These are phyloP conservation scores for Arrhopalites spinosus DNA, from an alignment of 2,888 invertebrate species.

Conservation along the genomic window DNA sequence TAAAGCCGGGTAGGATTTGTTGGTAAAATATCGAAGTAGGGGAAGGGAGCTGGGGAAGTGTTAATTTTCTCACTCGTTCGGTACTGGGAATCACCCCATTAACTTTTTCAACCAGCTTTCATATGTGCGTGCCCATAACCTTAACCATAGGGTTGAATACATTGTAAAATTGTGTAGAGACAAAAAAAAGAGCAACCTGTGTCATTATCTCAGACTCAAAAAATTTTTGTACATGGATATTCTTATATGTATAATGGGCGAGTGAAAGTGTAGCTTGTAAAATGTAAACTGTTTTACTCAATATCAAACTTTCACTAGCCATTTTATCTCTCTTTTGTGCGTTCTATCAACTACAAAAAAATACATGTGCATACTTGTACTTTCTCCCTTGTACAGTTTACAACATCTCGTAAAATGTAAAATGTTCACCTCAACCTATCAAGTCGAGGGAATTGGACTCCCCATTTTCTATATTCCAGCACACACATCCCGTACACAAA, in stretches of 20 bases:
- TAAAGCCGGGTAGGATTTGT: slow-evolving; percentile 36
- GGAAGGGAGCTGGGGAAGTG: slow-evolving; percentile 33
- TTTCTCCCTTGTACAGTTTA: slow-evolving; percentile 1
- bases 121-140: slow-evolving; percentile 7
- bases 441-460: slow-evolving; percentile 3
- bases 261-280: too few relatives aligned
- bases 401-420: slow-evolving; percentile 34
- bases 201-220: too few relatives aligned
- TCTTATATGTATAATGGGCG: too few relatives aligned
- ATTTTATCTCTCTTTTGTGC: too few relatives aligned
- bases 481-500: neutral
- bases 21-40: slow-evolving; percentile 37
- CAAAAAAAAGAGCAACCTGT: too few relatives aligned
- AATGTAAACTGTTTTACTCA: too few relatives aligned
- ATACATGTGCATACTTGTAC: neutral
- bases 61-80: slow-evolving; percentile 36
- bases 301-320: too few relatives aligned
- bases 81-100: slow-evolving; percentile 32
- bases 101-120: slow-evolving; percentile 33
- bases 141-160: slow-evolving; percentile 2
- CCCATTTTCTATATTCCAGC: neutral
- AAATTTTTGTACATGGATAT: too few relatives aligned
- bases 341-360: neutral
- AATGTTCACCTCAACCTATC: slow-evolving; percentile 33
- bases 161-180: neutral